phyloP scores from a whole-genome alignment of 35 echinoderm and acorn worm genomes.

The Ophioderma brevispina region DNA sequence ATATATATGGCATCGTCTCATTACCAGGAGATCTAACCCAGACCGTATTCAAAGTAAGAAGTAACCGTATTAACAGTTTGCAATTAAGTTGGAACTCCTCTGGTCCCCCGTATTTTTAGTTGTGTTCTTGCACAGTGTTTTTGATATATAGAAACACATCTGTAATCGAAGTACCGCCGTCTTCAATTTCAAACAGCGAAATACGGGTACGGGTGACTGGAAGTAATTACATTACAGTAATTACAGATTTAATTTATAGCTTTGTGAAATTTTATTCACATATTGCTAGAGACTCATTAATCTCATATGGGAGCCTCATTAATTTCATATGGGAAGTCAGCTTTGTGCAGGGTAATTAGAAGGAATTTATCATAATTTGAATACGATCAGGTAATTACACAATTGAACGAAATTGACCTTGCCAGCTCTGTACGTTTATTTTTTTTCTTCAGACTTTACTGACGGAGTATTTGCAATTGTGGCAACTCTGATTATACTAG shows the following conservation, averaged over 20 bases:
- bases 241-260: too few species aligned
- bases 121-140: not conserved
- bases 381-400: too few species aligned
- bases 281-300: too few species aligned
- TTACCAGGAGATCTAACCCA: not conserved
- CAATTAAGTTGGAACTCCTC: not conserved
- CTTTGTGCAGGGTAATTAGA: too few species aligned
- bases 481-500: constrained; percentile 27
- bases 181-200: not conserved
- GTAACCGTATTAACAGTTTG: too few species aligned
- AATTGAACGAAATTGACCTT: too few species aligned
- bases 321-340: too few species aligned
- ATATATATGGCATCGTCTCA: not conserved
- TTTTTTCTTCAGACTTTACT: constrained; percentile 31
- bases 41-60: constrained; percentile 28
- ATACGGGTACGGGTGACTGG: not conserved
- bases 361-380: too few species aligned
- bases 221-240: not conserved
- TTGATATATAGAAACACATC: not conserved
- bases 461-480: constrained; percentile 36
- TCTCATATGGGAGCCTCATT: too few species aligned
- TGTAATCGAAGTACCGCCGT: not conserved
- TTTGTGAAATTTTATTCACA: too few species aligned
- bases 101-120: not conserved
- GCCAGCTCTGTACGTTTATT: too few species aligned